Evolutionary conservation across 2,888 invertebrate genomes (phyloP).

Genomic region (Vandiemenella viatica): DNA sequence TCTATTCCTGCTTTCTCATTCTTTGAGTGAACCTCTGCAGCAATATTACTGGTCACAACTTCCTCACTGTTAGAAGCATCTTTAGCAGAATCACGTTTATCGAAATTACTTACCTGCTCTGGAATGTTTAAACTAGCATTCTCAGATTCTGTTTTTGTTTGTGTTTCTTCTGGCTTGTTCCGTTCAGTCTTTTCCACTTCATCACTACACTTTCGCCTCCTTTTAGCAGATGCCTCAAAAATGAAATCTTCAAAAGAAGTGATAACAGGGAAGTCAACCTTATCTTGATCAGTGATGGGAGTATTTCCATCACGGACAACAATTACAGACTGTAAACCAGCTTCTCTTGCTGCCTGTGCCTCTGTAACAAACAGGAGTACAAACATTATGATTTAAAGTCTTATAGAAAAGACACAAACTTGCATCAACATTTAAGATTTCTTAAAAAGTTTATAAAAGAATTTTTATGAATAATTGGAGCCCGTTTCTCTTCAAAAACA

Average conservation of each 20-base stretch:
- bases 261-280: conserved; percentile 37
- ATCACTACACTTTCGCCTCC: conserved; percentile 24
- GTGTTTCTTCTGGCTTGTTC: conserved; percentile 4
- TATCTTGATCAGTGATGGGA: conserved; percentile 44
- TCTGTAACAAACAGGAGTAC: conserved; percentile 50
- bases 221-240: conserved; percentile 25
- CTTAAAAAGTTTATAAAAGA: neutral
- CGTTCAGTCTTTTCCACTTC: conserved; percentile 11
- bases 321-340: conserved; percentile 53
- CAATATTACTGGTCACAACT: neutral
- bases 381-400: no score
- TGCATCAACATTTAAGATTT: neutral
- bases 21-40: neutral
- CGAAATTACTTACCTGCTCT: neutral
- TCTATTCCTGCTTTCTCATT: neutral
- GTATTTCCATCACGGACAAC: conserved; percentile 68
- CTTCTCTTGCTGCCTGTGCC: conserved; percentile 62
- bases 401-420: neutral
- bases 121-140: neutral
- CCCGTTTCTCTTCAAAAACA: neutral
- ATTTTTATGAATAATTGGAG: neutral
- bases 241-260: conserved; percentile 44
- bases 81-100: neutral
- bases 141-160: conserved; percentile 10
- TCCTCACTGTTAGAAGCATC: neutral